A percentile compares a stretch with the other conserved stretches of the same genome.
phyloP scores from a whole-genome alignment of 2,888 invertebrate genomes.

The Drosophila tripunctata region DNA sequence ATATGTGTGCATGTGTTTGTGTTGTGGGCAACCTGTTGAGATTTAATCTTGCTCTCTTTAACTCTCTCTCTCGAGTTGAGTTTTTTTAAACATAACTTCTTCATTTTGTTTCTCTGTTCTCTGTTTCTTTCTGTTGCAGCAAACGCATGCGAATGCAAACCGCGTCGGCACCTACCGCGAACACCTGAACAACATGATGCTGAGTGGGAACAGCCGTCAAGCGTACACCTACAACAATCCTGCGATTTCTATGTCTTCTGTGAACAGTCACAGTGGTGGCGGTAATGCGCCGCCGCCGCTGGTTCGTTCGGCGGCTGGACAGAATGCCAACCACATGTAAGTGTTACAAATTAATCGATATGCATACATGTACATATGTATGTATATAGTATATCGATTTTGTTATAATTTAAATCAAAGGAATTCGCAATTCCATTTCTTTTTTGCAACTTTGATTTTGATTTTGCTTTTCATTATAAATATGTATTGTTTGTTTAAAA shows the following conservation, averaged over 20 bases:
- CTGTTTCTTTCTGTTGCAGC: conserved; percentile 59
- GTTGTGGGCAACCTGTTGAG: conserved; percentile 48
- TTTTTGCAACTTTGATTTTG: conserved; percentile 57
- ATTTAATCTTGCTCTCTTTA: conserved; percentile 20
- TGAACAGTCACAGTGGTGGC: conserved; percentile 81
- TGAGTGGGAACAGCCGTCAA: conserved; percentile 77
- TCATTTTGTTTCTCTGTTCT: conserved; percentile 18
- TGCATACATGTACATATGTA: too few species aligned
- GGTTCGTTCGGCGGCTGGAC: conserved; percentile 86
- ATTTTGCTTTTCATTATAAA: conserved; percentile 48
- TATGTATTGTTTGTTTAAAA: too few species aligned
- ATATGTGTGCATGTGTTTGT: conserved; percentile 3
- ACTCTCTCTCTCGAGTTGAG: conserved; percentile 23
- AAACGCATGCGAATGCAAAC: conserved; percentile 69
- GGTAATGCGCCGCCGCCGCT: conserved; percentile 87
- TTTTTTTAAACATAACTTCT: conserved; percentile 14
- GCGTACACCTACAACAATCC: conserved; percentile 82
- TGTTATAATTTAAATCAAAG: conserved; percentile 53
- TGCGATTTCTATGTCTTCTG: conserved; percentile 83
- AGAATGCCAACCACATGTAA: conserved; percentile 83
- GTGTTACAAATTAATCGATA: conserved; percentile 49
- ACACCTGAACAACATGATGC: conserved; percentile 81
- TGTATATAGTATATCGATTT: too few species aligned
- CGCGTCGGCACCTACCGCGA: conserved; percentile 76
- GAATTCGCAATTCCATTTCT: conserved; percentile 44